A percentile compares a stretch with the other conserved stretches of the same genome.
phyloP scores from a whole-genome alignment of 2,113 vertebrate species.

The Leucopsar rothschildi region DNA sequence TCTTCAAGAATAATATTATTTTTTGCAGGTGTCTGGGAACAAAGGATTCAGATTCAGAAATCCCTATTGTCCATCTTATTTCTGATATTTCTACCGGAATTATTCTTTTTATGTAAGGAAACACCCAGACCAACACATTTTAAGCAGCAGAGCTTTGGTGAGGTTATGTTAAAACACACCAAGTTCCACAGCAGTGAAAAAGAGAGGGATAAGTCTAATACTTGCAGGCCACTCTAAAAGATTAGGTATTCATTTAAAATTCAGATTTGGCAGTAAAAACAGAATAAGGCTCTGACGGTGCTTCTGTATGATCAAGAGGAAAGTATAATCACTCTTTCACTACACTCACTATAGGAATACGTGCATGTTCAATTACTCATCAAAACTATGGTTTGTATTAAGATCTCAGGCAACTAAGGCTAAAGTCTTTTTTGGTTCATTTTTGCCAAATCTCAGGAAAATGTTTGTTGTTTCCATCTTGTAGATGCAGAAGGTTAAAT shows the following conservation, averaged over 20 bases:
- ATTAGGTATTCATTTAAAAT: not conserved
- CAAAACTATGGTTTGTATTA: not conserved
- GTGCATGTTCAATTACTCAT: not conserved
- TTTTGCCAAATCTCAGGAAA: not conserved
- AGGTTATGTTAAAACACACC: not conserved
- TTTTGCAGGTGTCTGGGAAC: not conserved
- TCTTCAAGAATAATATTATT: not conserved
- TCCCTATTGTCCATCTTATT: not conserved
- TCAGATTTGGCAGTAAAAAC: not conserved
- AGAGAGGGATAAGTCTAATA: not conserved
- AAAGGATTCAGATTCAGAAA: not conserved
- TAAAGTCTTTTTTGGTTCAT: not conserved
- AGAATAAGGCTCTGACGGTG: not conserved
- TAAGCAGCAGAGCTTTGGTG: not conserved
- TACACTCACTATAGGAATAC: not conserved
- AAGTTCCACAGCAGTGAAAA: not conserved
- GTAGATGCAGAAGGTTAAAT: not conserved
- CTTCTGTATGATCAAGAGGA: not conserved
- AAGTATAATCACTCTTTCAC: not conserved
- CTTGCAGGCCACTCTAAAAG: not conserved
- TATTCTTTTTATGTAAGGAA: not conserved
- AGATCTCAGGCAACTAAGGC: not conserved
- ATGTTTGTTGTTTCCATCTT: not conserved
- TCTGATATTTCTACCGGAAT: not conserved
- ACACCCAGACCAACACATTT: not conserved